Conservation (phyloP, 2,113 vertebrate genomes). For the Neogobius melanostomus region DNA sequence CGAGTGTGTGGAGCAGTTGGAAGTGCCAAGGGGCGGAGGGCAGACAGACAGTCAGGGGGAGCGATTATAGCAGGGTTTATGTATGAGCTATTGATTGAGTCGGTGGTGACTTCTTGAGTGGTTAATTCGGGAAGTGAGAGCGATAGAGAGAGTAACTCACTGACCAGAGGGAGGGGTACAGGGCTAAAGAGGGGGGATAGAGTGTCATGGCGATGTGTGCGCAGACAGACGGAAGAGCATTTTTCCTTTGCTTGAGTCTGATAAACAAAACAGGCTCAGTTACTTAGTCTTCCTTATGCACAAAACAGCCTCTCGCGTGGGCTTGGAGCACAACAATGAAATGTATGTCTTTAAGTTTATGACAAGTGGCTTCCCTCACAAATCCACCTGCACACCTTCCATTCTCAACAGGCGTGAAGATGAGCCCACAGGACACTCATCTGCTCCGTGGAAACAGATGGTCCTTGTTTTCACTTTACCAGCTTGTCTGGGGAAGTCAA, state of each 20-base stretch:
- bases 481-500: conserved; percentile 58
- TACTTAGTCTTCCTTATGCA: neutral
- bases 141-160: conserved; percentile 82
- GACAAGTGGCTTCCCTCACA: neutral
- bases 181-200: conserved; percentile 43
- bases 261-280: conserved; percentile 18
- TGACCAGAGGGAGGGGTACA: conserved; percentile 63
- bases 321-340: neutral
- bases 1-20: conserved; percentile 24
- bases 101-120: conserved; percentile 86
- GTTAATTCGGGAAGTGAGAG: conserved; percentile 85
- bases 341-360: neutral
- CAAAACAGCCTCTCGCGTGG: no score
- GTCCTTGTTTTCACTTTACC: conserved; percentile 50
- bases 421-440: conserved; percentile 58
- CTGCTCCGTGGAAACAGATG: conserved; percentile 64
- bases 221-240: conserved; percentile 33
- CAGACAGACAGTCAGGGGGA: conserved; percentile 74
- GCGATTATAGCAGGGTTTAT: conserved; percentile 85
- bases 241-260: conserved; percentile 34
- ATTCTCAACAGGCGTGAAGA: conserved; percentile 44
- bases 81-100: conserved; percentile 87
- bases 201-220: conserved; percentile 44
- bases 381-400: neutral
- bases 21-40: conserved; percentile 18